Base-by-base conservation (phyloP, 2,888 invertebrate genomes). In the Caenorhabditis afra region DNA sequence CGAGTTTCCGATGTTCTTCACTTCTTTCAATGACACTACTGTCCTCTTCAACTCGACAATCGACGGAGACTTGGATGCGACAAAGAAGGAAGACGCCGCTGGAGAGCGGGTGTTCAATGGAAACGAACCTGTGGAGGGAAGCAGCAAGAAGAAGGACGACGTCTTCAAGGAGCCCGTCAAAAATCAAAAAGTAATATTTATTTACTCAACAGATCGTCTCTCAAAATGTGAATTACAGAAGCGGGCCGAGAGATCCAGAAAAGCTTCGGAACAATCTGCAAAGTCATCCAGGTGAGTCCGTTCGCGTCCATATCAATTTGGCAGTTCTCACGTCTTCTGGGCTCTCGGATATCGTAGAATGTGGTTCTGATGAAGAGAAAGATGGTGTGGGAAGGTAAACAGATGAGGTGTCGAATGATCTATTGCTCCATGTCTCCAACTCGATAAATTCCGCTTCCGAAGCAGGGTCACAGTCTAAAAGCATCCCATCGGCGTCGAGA, bases 1-100 rank as follows among this genome's bases (percentile, higher is more conserved):
- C 10, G 62, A 75, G 10, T 68, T 23, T 41, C 75, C 67, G 41
- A 7, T 57, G 37, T 75, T 75, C 41, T 71, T 77, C 55, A 35
- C 65, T 10, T 77, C 70, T 14, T 75, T 75, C 61, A 57, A 75
- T 35, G 75, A 75, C 18, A 62, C 61, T 1, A 75, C 75, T 16
- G 75, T 75, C 11, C 23, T 75, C 16, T 75, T 75, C 57, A 75
- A 75, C 45, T 57, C 62, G 5, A 67, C 75, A 1, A 75, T 75
- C 16, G 11, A 45, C 22, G 75, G 67, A 16, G 75, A 75, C 23
- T 23, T 61, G 18, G 62, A 75, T 41, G n/a, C n/a, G 1, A 44
- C 41, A 41, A 22, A 39, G 16, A 53, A 37, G 16, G 16, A 61
- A 23, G 67, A 53, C n/a, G 67, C 37, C 0, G 55, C 62, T 10